phyloP scores from a whole-genome alignment of 2,113 vertebrate species.

The Oncorhynchus keta region DNA sequence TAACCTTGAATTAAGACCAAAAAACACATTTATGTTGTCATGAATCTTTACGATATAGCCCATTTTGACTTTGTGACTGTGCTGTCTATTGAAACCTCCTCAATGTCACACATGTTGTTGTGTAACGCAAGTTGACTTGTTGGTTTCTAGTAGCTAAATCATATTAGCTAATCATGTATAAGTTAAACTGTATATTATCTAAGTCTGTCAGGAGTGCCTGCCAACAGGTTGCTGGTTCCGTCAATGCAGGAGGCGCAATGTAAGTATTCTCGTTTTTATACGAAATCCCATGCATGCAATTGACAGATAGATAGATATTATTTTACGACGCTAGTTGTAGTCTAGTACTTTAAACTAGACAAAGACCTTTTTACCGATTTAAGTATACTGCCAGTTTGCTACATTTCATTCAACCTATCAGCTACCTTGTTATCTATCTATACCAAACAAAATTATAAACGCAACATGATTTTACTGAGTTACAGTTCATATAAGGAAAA shows the following conservation, averaged over 20 bases:
- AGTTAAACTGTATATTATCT: constrained; percentile 43
- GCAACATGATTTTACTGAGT: too few relatives aligned
- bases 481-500: too few relatives aligned
- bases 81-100: not conserved
- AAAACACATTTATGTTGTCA: too few relatives aligned
- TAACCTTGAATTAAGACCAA: too few relatives aligned
- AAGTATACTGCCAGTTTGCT: too few relatives aligned
- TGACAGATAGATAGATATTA: not conserved
- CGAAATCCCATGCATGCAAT: too few relatives aligned
- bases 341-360: not conserved
- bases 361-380: not conserved
- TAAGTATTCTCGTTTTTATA: constrained; percentile 48
- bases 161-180: constrained; percentile 45
- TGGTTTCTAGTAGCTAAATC: not conserved
- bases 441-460: too few relatives aligned
- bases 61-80: too few relatives aligned
- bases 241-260: constrained; percentile 36
- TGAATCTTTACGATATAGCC: too few relatives aligned
- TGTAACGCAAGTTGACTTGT: not conserved
- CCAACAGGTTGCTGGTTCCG: constrained; percentile 34
- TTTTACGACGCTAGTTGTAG: not conserved
- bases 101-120: constrained; percentile 68
- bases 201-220: constrained; percentile 40
- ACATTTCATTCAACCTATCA: too few relatives aligned
- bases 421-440: too few relatives aligned